Percentiles rank a stretch among this genome's conserved stretches.
These are phyloP conservation scores for Physeter macrocephalus DNA, from an alignment of 2,113 vertebrate genomes.

Conservation along the genomic window DNA sequence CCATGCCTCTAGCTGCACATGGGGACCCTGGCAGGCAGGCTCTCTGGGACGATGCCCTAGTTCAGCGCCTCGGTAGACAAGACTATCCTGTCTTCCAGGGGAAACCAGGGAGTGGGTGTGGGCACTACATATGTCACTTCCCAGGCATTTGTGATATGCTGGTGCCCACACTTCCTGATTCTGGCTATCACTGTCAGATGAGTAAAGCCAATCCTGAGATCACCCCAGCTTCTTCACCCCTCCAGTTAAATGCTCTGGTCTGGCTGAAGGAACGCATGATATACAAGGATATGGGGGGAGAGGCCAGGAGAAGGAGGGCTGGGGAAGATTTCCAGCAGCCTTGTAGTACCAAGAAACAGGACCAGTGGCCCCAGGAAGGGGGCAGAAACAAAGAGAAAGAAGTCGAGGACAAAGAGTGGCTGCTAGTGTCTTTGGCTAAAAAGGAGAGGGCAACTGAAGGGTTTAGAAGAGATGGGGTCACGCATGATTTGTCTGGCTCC, in stretches of 20 bases:
- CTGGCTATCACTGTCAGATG: background rate
- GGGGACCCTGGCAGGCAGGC: background rate
- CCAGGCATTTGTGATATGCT: conserved; percentile 5
- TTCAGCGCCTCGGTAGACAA: background rate
- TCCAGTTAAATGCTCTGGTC: background rate
- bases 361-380: background rate
- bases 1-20: background rate
- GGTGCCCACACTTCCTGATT: background rate
- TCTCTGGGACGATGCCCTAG: background rate
- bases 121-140: background rate
- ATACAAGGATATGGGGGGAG: background rate
- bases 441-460: background rate
- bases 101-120: conserved; percentile 34
- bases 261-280: background rate
- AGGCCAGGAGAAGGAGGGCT: background rate
- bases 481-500: background rate
- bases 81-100: background rate
- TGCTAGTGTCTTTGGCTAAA: background rate
- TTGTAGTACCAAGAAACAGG: background rate
- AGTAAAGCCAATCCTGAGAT: background rate
- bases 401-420: background rate
- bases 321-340: background rate
- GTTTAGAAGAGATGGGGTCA: background rate
- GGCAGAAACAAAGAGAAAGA: background rate
- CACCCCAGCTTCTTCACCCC: background rate